These are phyloP conservation scores for Aricia artaxerxes DNA, from an alignment of 2,888 invertebrate genomes.

Conservation along the genomic window DNA sequence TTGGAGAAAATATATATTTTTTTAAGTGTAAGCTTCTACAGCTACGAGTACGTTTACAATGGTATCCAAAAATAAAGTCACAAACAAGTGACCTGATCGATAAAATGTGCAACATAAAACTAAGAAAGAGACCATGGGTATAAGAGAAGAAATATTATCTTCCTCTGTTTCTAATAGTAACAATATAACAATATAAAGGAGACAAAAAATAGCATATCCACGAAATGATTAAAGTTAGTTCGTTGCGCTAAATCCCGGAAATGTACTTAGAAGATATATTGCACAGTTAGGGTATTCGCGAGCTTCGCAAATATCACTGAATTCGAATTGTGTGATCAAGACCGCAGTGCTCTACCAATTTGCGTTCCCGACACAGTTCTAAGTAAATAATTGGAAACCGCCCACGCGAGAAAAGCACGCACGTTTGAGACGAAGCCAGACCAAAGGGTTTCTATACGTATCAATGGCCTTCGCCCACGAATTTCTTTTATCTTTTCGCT, in stretches of 20 bases:
- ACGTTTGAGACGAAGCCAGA: neutral
- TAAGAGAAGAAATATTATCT: too few relatives aligned
- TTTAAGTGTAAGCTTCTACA: too few relatives aligned
- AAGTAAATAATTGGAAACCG: slow-evolving; percentile 1
- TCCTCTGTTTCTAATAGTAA: too few relatives aligned
- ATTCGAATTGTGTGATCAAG: slow-evolving; percentile 2
- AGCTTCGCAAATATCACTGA: neutral
- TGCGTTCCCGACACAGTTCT: neutral
- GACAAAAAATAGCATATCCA: neutral
- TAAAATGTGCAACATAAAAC: too few relatives aligned
- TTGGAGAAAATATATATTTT: too few relatives aligned
- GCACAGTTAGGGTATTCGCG: neutral
- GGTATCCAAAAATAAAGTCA: too few relatives aligned
- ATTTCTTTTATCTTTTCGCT: neutral
- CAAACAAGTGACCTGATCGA: too few relatives aligned
- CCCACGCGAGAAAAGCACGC: neutral
- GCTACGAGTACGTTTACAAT: too few relatives aligned
- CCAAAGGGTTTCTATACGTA: neutral
- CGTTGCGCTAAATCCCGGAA: neutral
- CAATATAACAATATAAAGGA: neutral
- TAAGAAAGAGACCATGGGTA: too few relatives aligned
- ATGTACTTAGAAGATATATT: neutral
- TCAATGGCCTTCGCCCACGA: neutral
- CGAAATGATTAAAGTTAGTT: neutral
- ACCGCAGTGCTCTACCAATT: slow-evolving; percentile 5